Evolutionary conservation across 2,113 vertebrate species (phyloP).

Genomic region (Cyanoderma ruficeps): DNA sequence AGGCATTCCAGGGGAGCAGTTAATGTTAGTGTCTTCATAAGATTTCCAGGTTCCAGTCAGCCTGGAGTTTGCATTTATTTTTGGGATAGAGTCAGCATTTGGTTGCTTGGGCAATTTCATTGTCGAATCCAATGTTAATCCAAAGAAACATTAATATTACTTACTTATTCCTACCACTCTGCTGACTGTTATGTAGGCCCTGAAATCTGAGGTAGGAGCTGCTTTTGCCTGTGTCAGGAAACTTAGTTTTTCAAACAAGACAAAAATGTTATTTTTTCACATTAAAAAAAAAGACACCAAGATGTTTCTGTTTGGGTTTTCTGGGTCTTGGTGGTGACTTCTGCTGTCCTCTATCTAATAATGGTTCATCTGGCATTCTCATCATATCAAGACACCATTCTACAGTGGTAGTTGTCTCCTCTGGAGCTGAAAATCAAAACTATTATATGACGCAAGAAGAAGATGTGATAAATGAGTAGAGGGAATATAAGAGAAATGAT

Average conservation of each 20-base stretch:
- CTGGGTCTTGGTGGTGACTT: background rate
- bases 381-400: background rate
- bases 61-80: slow-evolving; percentile 2
- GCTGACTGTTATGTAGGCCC: background rate
- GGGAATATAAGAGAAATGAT: background rate
- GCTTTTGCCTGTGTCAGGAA: background rate
- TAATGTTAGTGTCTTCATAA: background rate
- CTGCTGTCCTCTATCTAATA: background rate
- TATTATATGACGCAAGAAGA: background rate
- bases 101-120: background rate
- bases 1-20: background rate
- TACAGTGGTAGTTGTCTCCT: background rate
- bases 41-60: background rate
- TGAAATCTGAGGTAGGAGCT: background rate
- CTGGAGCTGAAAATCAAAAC: slow-evolving; percentile 19
- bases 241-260: background rate
- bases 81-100: background rate
- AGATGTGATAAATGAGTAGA: background rate
- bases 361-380: background rate
- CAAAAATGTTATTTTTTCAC: background rate
- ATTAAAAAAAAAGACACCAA: background rate
- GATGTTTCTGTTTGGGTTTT: background rate
- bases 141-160: background rate
- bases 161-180: background rate
- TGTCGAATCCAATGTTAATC: background rate